Evolutionary conservation across 2,113 vertebrate genomes (phyloP), one percentile per base, ranked within the genome.

Genomic region (Gasterosteus aculeatus): DNA sequence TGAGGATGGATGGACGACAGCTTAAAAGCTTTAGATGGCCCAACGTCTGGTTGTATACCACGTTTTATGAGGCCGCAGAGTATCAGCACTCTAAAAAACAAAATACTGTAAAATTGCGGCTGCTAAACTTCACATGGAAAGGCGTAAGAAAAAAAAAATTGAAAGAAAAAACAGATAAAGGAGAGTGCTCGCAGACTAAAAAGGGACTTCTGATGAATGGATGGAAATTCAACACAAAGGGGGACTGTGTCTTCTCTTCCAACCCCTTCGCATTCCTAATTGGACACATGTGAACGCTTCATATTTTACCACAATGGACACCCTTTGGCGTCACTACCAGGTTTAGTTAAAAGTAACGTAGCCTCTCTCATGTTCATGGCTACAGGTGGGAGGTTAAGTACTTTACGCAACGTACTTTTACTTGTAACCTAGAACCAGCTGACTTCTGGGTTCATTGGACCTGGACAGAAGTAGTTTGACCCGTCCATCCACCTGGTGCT

Each of bases 1-100:
- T 31, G 60, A 29, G 38, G 58, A 83, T 42, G 68, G 76, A 82
- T 67, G 59, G 83, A 42, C 2, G 85, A 89, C 77, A 85, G 82
- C 75, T 86, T 90, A 86, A 91, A 89, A 89, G 87, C 87, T 75
- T 85, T 22, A 71, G 41, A 73, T 77, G 5, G 15, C 46, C 65
- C 49, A 10, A 2, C 42, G 58, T 72, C 72, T 79, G 10, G 19
- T 39, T 69, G 15, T 68, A 65, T 81, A 69, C 39, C 16, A 26
- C 33, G 4, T 72, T n/a, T 74, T 70, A 67, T 39, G 16, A 83
- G 18, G 65, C 58, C 65, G 42, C 10, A 70, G 54, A 53, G 51
- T 71, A 72, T 51, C 22, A 47, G 56, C 46, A 16, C 29, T 42
- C 35, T 41, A 22, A 65, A 69, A 77, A 72, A 75, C 38, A 82